Evolutionary conservation across 2,797 vertebrate genomes (phyloP).

Genomic region (Dallia pectoralis): DNA sequence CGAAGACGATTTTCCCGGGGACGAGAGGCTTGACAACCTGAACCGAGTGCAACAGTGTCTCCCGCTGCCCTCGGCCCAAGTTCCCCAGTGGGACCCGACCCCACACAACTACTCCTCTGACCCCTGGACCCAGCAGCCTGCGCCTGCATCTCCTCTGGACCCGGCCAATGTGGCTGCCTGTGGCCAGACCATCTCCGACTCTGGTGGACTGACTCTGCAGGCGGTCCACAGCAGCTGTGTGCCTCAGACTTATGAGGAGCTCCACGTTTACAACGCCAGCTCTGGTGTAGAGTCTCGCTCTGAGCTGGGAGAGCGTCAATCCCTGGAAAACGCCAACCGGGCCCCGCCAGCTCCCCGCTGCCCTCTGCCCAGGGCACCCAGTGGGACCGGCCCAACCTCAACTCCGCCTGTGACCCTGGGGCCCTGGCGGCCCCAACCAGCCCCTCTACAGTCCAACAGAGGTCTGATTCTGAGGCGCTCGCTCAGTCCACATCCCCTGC

Average conservation of each 20-base stretch:
- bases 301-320: no score
- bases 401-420: conserved; percentile 63
- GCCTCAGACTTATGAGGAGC: conserved; percentile 77
- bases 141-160: conserved; percentile 20
- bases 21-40: conserved; percentile 77
- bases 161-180: conserved; percentile 18
- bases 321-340: no score
- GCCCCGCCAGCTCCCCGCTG: neutral
- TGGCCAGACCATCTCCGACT: conserved; percentile 57
- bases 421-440: conserved; percentile 39
- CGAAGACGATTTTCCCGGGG: conserved; percentile 74
- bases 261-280: conserved; percentile 67
- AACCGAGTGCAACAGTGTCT: conserved; percentile 66
- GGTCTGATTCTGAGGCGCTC: conserved; percentile 57
- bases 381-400: conserved; percentile 65
- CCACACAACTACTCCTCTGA: conserved; percentile 57
- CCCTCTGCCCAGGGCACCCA: conserved; percentile 47
- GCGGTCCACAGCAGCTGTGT: conserved; percentile 75
- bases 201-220: conserved; percentile 70
- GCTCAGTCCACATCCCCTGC: conserved; percentile 31
- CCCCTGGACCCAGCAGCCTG: conserved; percentile 55
- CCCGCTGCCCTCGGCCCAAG: conserved; percentile 56
- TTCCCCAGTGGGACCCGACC: conserved; percentile 67
- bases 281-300: no score
- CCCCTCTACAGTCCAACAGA: conserved; percentile 52